Base-by-base conservation (phyloP, 1,140 invertebrate species). In the Meloidogyne hapla region DNA sequence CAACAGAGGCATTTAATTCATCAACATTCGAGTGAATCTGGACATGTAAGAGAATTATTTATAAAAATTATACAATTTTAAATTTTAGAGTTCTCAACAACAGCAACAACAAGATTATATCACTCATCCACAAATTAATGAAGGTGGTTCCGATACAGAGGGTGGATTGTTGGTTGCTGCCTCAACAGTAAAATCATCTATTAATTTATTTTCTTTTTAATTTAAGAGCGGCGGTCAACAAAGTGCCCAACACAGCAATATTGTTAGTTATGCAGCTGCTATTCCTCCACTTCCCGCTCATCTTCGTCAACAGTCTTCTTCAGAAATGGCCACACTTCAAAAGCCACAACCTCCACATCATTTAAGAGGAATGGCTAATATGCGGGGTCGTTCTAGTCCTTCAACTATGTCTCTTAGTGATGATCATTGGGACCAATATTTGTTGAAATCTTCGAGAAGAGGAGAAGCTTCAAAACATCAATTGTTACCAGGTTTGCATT, bases 341-440 rank as follows among this genome's bases (percentile, higher is more conserved):
- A 56, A 56, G 6, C 48, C 48, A 8, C 48, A 56, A 56, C 48
- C 18, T 6, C n/a, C 48, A n/a, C 48, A 56, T 56, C 48, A 56
- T 56, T 56, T 26, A 4, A 38, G 40, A 3, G 28, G 69, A 71
- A 33, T 23, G 40, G 45, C 48, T 23, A 56, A 61, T 64, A 74
- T 40, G 26, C 48, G 56, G 9, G 28, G 28, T 15, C 56, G 56
- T 65, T 48, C 79, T 6, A 62, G 79, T 21, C 38, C 69, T 26
- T 84, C 83, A 15, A 83, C 75, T 21, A 83, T 84, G 73, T 84
- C 83, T 26, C 77, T 80, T 18, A 87, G 82, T 76, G 84, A 85
- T 66, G 85, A 86, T 74, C 85, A 86, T 68, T 86, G 76, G 64
- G 85, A 86, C 69, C 85, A 86, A 64, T 86, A 86, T 69, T 82